Percentiles rank a stretch among this genome's conserved stretches.
These are phyloP conservation scores for Ciconia nigra DNA, from an alignment of 2,797 vertebrate species.

Conservation along the genomic window DNA sequence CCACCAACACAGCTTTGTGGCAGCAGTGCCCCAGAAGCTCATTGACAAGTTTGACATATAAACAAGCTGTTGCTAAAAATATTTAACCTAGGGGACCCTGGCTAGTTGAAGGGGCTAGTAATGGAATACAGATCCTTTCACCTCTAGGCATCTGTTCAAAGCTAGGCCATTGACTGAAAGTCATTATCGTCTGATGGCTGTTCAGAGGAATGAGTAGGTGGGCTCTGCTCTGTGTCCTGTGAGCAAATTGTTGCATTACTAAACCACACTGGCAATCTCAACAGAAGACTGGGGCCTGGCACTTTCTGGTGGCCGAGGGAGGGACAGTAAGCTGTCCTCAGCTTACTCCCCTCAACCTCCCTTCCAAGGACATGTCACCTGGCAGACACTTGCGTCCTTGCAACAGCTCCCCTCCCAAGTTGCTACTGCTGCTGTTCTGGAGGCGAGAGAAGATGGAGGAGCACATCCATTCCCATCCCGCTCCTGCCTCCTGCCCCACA, in stretches of 20 bases:
- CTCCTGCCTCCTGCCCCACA: not conserved
- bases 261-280: not conserved
- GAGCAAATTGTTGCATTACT: not conserved
- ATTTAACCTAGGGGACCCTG: slow-evolving; percentile 56
- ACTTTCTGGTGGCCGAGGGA: not conserved
- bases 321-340: not conserved
- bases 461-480: accelerated
- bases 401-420: not conserved
- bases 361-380: not conserved
- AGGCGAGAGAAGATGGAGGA: not conserved
- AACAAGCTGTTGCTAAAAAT: slow-evolving; percentile 67
- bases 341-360: not conserved
- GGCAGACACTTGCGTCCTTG: not conserved
- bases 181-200: not conserved
- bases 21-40: slow-evolving; percentile 36
- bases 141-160: slow-evolving; percentile 46
- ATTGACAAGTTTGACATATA: slow-evolving; percentile 61
- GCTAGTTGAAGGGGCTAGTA: slow-evolving; percentile 44
- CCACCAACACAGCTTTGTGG: slow-evolving; percentile 28
- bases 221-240: not conserved
- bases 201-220: not conserved
- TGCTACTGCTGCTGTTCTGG: not conserved
- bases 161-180: not conserved
- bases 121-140: slow-evolving; percentile 62
- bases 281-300: not conserved